These are phyloP conservation scores for Acromyrmex heyeri DNA, from an alignment of 1,140 invertebrate genomes.

Conservation along the genomic window DNA sequence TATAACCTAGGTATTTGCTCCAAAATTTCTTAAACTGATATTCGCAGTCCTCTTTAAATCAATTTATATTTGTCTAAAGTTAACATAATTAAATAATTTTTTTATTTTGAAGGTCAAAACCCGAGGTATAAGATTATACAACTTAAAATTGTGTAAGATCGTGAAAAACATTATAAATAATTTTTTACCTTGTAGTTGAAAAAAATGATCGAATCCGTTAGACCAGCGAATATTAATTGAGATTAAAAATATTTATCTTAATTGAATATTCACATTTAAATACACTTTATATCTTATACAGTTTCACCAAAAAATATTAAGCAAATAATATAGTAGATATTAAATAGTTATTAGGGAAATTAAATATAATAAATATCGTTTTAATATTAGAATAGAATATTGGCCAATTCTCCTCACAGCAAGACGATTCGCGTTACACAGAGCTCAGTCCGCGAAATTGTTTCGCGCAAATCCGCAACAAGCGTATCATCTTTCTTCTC, in stretches of 20 bases:
- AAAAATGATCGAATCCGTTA: too few species aligned
- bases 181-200: too few species aligned
- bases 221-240: too few species aligned
- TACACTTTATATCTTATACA: neutral
- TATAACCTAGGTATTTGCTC: neutral
- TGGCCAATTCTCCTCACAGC: neutral
- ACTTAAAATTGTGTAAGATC: too few species aligned
- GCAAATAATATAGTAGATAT: neutral
- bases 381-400: conserved; percentile 2
- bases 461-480: neutral
- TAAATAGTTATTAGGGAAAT: neutral
- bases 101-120: too few species aligned
- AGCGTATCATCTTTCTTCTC: conserved; percentile 45
- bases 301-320: neutral
- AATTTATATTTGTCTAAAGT: too few species aligned
- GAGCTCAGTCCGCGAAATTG: conserved; percentile 16
- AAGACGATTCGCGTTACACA: neutral
- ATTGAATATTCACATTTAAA: neutral
- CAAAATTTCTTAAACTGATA: too few species aligned
- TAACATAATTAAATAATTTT: too few species aligned
- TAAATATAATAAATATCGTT: neutral
- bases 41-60: too few species aligned
- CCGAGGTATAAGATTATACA: too few species aligned
- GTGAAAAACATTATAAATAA: too few species aligned
- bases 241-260: conserved; percentile 7